A percentile compares a stretch with the other conserved stretches of the same genome.
Evolutionary conservation across 53 echinoderm and acorn worm species (phyloP).

Genomic region (Mesocentrotus franciscanus): DNA sequence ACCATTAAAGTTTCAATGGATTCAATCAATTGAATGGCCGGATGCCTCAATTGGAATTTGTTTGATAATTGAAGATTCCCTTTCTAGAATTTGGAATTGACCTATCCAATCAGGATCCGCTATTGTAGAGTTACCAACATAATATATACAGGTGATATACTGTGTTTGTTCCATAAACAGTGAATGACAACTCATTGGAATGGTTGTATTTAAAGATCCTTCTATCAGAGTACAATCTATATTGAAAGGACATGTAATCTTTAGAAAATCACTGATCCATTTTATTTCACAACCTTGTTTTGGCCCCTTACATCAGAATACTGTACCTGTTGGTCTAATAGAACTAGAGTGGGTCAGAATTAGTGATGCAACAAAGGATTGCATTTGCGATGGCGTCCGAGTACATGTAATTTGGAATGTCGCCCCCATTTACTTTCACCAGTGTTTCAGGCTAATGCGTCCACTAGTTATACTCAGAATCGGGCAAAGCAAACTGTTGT

Average conservation of each 20-base stretch:
- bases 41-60: too few species aligned
- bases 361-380: not conserved
- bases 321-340: not conserved
- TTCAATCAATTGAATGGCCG: too few species aligned
- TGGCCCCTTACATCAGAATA: not conserved
- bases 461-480: not conserved
- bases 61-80: too few species aligned
- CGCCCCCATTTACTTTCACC: slow-evolving; percentile 6
- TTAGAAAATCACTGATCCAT: not conserved
- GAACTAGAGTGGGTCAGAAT: not conserved
- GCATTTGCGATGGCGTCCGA: not conserved
- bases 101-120: too few species aligned
- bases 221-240: not conserved
- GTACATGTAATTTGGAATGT: not conserved
- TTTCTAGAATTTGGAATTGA: too few species aligned
- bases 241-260: not conserved
- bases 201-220: not conserved
- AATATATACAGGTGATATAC: too few species aligned
- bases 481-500: not conserved
- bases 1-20: too few species aligned
- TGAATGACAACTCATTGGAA: not conserved
- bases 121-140: too few species aligned
- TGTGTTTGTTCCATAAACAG: not conserved
- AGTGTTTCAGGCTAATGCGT: not conserved
- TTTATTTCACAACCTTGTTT: not conserved